Conservation (phyloP, 2,888 invertebrate species). For the Nephrotoma appendiculata region DNA sequence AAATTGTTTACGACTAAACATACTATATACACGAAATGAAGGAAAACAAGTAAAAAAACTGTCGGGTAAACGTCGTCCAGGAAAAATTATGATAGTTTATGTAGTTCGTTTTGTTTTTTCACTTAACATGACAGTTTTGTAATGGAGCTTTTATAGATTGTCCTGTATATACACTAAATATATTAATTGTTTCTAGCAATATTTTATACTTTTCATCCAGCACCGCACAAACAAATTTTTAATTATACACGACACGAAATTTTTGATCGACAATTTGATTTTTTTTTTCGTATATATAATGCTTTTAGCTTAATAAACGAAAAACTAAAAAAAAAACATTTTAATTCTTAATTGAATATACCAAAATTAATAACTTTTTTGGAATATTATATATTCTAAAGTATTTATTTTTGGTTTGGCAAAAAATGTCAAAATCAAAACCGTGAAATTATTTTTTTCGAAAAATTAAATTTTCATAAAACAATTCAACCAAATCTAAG, state of each 20-base stretch:
- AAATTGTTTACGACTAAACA: neutral
- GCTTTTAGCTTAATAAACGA: neutral
- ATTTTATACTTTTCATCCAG: too few species aligned
- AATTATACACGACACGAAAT: neutral
- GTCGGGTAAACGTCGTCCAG: neutral
- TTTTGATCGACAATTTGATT: neutral
- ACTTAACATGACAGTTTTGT: neutral
- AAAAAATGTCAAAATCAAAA: neutral
- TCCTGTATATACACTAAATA: neutral
- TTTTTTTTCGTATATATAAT: neutral
- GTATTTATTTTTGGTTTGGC: neutral
- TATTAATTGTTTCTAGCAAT: too few species aligned
- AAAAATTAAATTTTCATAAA: neutral
- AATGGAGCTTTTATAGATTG: neutral
- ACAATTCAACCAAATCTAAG: neutral
- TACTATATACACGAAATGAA: neutral
- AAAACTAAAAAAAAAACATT: neutral
- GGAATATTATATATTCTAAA: too few species aligned
- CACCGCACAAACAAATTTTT: too few species aligned
- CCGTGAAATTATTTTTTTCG: neutral
- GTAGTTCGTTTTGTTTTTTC: neutral
- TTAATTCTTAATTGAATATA: neutral
- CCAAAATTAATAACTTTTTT: neutral
- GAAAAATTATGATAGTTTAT: neutral
- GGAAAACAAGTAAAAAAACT: neutral